Evolutionary conservation across 2,888 invertebrate genomes (phyloP).

Genomic region (Microctonus aethiopoides): DNA sequence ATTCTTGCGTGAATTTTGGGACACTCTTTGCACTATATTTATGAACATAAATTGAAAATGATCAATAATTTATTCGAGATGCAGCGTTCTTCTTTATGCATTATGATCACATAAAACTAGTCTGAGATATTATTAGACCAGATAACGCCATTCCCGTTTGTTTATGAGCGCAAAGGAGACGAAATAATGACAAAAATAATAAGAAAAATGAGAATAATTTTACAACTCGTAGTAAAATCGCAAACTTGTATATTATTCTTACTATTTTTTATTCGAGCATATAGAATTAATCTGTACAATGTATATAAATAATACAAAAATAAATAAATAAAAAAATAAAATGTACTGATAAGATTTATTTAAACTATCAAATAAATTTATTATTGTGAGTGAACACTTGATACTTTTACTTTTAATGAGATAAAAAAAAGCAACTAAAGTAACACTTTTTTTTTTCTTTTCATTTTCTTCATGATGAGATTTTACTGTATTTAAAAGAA

Average conservation of each 20-base stretch:
- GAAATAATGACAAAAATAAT: not conserved
- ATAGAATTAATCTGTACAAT: too few species aligned
- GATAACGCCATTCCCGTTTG: not conserved
- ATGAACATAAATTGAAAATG: not conserved
- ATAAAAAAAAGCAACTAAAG: not conserved
- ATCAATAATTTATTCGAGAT: not conserved
- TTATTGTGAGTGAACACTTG: not conserved
- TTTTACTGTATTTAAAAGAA: not conserved
- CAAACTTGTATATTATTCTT: too few species aligned
- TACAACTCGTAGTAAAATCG: not conserved
- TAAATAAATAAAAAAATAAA: too few species aligned
- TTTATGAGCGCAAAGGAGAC: not conserved
- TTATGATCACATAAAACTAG: not conserved
- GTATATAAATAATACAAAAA: too few species aligned
- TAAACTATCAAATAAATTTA: not conserved
- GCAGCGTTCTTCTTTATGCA: not conserved
- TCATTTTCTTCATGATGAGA: not conserved
- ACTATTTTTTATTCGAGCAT: too few species aligned
- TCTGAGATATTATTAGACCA: not conserved
- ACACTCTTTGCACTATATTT: too few species aligned
- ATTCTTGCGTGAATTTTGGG: too few species aligned
- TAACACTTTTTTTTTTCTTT: not conserved
- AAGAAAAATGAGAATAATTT: not conserved
- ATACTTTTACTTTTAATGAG: not conserved
- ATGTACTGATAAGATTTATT: not conserved